A percentile compares a stretch with the other conserved stretches of the same genome.
Conservation (phyloP, 2,113 vertebrate species). For the Oryzias woworae region DNA sequence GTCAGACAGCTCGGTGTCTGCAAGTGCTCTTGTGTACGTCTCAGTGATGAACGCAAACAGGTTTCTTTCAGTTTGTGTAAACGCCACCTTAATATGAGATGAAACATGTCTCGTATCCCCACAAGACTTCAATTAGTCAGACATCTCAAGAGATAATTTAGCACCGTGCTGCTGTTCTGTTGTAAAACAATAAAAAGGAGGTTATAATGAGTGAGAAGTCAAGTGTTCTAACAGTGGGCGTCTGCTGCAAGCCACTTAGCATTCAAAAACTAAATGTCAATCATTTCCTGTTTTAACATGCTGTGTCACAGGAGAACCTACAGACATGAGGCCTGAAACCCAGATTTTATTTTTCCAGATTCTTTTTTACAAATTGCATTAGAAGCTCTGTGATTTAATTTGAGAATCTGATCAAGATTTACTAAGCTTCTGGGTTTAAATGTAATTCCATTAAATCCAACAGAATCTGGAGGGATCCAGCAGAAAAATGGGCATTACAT, state of each 20-base stretch:
- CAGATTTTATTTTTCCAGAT: neutral
- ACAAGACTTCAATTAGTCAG: constrained; percentile 23
- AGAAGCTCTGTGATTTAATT: neutral
- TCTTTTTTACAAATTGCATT: neutral
- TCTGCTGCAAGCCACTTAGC: constrained; percentile 9
- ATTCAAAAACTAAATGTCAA: neutral
- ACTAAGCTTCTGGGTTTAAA: neutral
- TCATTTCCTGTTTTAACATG: neutral
- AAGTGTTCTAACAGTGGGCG: neutral
- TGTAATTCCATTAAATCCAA: neutral
- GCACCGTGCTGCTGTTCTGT: constrained; percentile 2
- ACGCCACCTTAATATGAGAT: constrained; percentile 8
- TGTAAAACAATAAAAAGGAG: neutral
- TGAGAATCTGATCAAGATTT: neutral
- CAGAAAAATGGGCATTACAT: neutral
- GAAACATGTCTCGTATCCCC: constrained; percentile 25
- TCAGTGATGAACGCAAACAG: constrained; percentile 5
- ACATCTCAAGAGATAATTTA: constrained; percentile 16
- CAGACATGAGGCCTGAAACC: neutral
- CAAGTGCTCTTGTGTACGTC: neutral
- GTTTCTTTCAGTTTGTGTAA: constrained; percentile 8
- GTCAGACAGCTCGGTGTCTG: neutral
- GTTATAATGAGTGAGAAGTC: constrained; percentile 24
- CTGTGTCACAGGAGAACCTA: neutral
- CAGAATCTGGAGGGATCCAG: no score